phyloP scores from a whole-genome alignment of 2,113 vertebrate genomes.

The Ramphastos sulfuratus region DNA sequence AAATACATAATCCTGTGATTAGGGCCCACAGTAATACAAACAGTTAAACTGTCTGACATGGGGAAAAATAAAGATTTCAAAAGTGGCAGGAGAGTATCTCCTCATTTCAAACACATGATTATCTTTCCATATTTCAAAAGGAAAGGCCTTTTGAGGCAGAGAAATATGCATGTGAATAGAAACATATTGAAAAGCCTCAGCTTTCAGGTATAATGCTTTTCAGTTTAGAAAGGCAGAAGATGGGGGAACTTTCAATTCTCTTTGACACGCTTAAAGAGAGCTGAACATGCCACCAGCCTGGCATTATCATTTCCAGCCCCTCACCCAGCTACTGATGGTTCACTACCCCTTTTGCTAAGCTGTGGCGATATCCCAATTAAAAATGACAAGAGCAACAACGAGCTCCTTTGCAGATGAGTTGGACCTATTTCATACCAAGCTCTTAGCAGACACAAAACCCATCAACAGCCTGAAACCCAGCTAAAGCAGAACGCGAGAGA shows the following conservation, averaged over 20 bases:
- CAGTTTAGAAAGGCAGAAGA: background rate
- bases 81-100: constrained; percentile 65
- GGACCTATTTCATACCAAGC: background rate
- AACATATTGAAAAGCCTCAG: constrained; percentile 29
- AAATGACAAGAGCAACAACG: background rate
- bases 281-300: background rate
- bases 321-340: background rate
- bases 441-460: background rate
- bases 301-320: background rate
- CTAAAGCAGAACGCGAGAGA: background rate
- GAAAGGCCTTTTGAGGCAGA: constrained; percentile 61
- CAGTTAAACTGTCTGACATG: constrained; percentile 57
- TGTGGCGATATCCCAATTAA: background rate
- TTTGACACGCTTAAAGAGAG: background rate
- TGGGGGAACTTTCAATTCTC: background rate
- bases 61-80: constrained; percentile 32
- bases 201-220: constrained; percentile 68
- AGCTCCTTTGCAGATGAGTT: background rate
- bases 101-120: constrained; percentile 73
- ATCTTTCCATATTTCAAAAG: constrained; percentile 68
- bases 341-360: background rate
- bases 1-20: background rate
- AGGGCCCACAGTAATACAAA: constrained; percentile 8
- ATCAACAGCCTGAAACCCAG: background rate
- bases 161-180: constrained; percentile 72